Evolutionary conservation across 2,113 vertebrate species (phyloP), one percentile per base, ranked within the genome.

Genomic region (Halichoerus grypus): DNA sequence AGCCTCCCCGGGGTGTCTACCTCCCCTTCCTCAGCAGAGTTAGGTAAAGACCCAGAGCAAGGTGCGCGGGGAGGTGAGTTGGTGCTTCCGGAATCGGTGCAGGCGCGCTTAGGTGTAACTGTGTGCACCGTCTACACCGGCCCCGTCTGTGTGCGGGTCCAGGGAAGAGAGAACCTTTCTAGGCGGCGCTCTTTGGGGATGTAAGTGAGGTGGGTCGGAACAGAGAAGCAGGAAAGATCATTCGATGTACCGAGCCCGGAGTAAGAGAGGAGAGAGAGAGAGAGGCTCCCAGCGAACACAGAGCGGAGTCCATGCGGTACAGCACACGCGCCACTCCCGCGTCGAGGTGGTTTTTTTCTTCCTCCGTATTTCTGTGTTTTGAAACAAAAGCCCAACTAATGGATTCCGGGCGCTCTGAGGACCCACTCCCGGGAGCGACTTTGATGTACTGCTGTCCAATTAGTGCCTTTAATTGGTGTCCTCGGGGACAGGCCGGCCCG

Each of bases 401-500:
- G 94, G 93, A 98, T 97, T 97, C 97, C 95, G 96, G 96, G 97
- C 85, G 97, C 98, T 98, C 97, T 15, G 84, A 98, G 98, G 96
- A 98, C 93, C 91, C 93, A 71, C 63, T 95, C 98, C 98, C 93
- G 87, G 98, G 92, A 98, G 97, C 96, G 98, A 98, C 98, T 98
- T 99, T 99, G 99, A 99, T 99, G 98, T 98, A 99, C 99, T 93
- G 98, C 98, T 99, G 99, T 98, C 99, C 99, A 99, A 99, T 99
- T 99, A 99, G 98, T 98, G 98, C 95, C 98, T 98, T 98, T 99
- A 99, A 99, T 99, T 99, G 99, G 98, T 93, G 98, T 99, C 99
- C 98, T 98, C 82, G 1, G 99, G 98, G 99, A 99, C 97, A 4
- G 79, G 95, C 97, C 97, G 97, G 97, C 97, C 97, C 15, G 95